Base-by-base conservation (phyloP, 2,888 invertebrate genomes). In the Exephanes ischioxanthus region DNA sequence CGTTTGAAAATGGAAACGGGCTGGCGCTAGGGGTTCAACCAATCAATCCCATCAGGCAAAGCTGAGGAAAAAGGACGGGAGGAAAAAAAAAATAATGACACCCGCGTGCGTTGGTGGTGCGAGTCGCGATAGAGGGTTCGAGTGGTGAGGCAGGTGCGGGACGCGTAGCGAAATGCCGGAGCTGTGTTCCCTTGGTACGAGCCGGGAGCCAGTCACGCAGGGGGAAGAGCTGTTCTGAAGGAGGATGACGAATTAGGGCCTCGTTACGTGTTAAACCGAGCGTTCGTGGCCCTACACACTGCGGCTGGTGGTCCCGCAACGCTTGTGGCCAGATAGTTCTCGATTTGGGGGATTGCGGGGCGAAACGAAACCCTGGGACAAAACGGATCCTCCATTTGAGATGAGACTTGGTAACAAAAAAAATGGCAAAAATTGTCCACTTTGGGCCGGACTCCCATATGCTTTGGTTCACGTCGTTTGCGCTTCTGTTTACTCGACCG, bases 211-310 rank as follows among this genome's bases (percentile, higher is more conserved):
- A 80, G 83, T 80, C 86, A 86, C 83, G 86, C 80, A 80, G 77
- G 73, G 80, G 80, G 68, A 77, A 78, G 75, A 67, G 72, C 72
- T 58, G 73, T 61, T 77, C 76, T 37, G 73, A 75, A 66, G 77
- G 86, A 86, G 86, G 80, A 86, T 86, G 86, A 86, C 83, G 86
- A 86, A 86, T 86, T 86, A 83, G 83, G 86, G 83, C 80, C 83
- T 86, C 83, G 83, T 86, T 86, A 83, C 86, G 80, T 83, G 77
- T 58, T 78, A 78, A 86, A 86, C 80, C 78, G 86, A 80, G 83
- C 70, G 77, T 66, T 86, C 77, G 80, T 80, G 45, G 80, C 77
- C 72, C 67, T 77, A 72, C 58, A 11, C 66, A 79, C 63, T 71
- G 67, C 30, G 45, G 80, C 75, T 70, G 37, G 71, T 33, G 73